Percentiles rank a stretch among this genome's conserved stretches.
These are phyloP conservation scores for Morbakka virulenta DNA, from an alignment of 30 jellyfish, hydroid and myxozoan genomes.

Conservation along the genomic window DNA sequence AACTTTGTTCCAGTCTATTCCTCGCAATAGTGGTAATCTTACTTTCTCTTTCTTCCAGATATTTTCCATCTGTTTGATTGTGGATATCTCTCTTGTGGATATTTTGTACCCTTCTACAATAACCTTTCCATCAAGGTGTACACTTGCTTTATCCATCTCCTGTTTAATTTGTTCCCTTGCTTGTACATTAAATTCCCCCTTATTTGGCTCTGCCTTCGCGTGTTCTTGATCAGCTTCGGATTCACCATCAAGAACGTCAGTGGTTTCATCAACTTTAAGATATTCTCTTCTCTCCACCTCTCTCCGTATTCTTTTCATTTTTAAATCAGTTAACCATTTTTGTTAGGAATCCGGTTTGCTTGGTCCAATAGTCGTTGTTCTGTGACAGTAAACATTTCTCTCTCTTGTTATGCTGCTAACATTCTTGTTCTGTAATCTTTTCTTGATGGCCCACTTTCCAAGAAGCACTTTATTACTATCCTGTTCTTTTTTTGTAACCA, in stretches of 20 bases:
- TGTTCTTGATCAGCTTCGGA: background rate
- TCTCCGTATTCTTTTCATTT: background rate
- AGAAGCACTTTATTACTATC: background rate
- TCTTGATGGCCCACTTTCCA: background rate
- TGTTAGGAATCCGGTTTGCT: background rate
- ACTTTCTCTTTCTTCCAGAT: background rate
- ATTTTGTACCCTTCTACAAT: conserved; percentile 14
- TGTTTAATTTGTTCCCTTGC: background rate
- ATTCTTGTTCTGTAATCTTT: background rate
- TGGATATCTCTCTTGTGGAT: background rate
- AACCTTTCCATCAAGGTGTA: conserved; percentile 18
- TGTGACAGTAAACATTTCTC: background rate
- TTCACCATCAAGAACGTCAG: conserved; percentile 18
- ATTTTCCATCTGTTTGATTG: conserved; percentile 15
- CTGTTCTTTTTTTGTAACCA: background rate
- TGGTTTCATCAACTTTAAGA: conserved; percentile 19
- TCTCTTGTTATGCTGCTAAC: background rate
- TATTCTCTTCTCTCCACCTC: conserved; percentile 20
- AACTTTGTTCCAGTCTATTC: background rate
- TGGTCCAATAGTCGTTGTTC: background rate
- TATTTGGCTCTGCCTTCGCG: background rate
- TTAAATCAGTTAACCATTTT: conserved; percentile 11
- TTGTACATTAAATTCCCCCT: background rate
- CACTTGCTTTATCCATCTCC: conserved; percentile 19
- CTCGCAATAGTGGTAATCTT: conserved; percentile 36